phyloP scores from a whole-genome alignment of 2,888 invertebrate genomes.

The Latheticus oryzae region DNA sequence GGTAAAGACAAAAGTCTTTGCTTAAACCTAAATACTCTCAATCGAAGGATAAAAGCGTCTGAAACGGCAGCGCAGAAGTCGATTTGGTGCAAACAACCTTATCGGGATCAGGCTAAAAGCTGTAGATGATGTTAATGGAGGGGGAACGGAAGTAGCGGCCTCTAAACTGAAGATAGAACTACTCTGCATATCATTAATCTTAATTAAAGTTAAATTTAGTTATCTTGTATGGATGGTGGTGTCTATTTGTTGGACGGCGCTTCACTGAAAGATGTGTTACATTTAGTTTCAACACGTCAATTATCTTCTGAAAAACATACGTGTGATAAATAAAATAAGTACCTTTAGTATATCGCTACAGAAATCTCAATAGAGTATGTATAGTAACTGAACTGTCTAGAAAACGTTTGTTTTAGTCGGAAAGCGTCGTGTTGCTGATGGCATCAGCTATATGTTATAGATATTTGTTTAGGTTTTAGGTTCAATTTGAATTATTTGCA shows the following conservation, averaged over 20 bases:
- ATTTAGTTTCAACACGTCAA: conserved; percentile 19
- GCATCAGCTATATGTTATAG: conserved; percentile 20
- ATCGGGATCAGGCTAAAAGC: conserved; percentile 52
- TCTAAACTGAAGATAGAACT: conserved; percentile 64
- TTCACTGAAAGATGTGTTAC: conserved; percentile 57
- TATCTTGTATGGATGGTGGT: conserved; percentile 63
- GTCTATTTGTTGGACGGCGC: conserved; percentile 60
- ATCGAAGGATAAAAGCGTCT: conserved; percentile 21
- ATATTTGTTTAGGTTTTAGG: conserved; percentile 35
- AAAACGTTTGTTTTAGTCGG: conserved; percentile 4
- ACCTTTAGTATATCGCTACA: too few relatives aligned
- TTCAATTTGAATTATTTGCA: conserved; percentile 32
- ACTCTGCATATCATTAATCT: conserved; percentile 67
- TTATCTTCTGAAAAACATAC: conserved; percentile 18
- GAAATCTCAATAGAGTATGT: too few relatives aligned
- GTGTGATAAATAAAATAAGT: neutral
- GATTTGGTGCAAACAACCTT: conserved; percentile 49
- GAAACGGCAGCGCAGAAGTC: conserved; percentile 25
- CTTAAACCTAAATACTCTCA: conserved; percentile 14
- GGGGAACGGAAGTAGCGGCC: conserved; percentile 58
- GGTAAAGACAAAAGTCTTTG: conserved; percentile 4
- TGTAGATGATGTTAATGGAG: conserved; percentile 57
- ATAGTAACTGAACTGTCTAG: too few relatives aligned
- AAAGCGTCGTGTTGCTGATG: conserved; percentile 21
- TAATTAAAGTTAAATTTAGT: conserved; percentile 66